Conservation (phyloP, 2,797 vertebrate species). For the Pelochelys cantorii region DNA sequence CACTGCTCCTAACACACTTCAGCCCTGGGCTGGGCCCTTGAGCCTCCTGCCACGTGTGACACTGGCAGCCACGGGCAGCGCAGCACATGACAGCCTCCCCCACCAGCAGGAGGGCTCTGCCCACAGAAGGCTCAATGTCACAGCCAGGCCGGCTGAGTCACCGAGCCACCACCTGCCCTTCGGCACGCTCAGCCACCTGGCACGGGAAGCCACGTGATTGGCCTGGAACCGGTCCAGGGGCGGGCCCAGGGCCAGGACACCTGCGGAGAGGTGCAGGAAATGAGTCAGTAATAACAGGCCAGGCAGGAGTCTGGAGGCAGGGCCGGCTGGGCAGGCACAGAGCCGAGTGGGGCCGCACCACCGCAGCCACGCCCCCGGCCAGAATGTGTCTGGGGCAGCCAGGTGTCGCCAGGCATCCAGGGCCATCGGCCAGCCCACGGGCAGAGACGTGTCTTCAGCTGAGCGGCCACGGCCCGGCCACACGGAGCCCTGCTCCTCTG, state of each 20-base stretch:
- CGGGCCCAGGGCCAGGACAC: neutral
- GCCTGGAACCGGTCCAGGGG: neutral
- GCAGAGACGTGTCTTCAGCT: neutral
- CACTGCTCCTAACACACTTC: too few species aligned
- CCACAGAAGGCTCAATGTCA: too few species aligned
- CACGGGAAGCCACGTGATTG: neutral
- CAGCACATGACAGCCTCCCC: too few species aligned
- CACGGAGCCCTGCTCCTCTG: too few species aligned
- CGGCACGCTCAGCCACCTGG: too few species aligned
- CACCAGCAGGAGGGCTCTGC: too few species aligned
- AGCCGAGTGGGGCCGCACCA: neutral
- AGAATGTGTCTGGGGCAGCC: neutral
- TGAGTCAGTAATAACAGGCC: neutral
- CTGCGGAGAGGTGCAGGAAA: neutral
- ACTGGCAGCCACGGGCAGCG: too few species aligned
- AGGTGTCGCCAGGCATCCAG: neutral
- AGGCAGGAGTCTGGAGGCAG: neutral
- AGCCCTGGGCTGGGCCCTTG: too few species aligned
- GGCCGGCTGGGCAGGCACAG: neutral
- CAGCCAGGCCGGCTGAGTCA: too few species aligned
- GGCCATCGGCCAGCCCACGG: neutral
- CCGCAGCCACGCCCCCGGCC: neutral
- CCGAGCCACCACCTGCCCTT: too few species aligned
- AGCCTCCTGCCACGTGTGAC: too few species aligned
- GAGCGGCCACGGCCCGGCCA: too few species aligned